phyloP scores from a whole-genome alignment of 2,888 invertebrate genomes.

The Deilephila elpenor region DNA sequence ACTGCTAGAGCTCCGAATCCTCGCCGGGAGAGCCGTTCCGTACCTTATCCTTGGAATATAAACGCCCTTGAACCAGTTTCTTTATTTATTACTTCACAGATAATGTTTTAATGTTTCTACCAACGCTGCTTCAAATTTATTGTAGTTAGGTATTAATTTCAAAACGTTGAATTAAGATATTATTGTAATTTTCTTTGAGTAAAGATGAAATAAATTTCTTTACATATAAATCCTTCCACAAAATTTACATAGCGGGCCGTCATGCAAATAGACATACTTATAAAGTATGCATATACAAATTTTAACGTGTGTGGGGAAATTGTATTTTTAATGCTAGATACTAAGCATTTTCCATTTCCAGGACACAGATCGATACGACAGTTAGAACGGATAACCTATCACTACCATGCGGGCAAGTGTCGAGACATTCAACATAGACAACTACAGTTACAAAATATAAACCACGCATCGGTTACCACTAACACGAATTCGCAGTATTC shows the following conservation, averaged over 20 bases:
- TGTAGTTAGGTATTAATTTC: no score
- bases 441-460: conserved; percentile 8
- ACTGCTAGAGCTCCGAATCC: background rate
- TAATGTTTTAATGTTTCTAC: background rate
- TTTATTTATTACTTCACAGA: background rate
- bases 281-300: no score
- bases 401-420: background rate
- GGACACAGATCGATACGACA: conserved; percentile 1
- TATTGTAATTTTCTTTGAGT: no score
- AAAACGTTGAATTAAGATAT: no score
- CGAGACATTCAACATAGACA: background rate
- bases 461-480: conserved; percentile 5
- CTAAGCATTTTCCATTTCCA: no score
- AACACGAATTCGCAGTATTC: conserved; percentile 7
- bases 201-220: no score
- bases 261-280: no score
- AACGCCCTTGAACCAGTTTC: background rate
- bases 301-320: no score
- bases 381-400: background rate
- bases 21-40: background rate
- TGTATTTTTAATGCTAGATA: no score
- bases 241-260: no score
- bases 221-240: no score
- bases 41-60: background rate
- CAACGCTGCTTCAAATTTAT: no score